These are phyloP conservation scores for Lepus townsendii DNA, from an alignment of 2,797 vertebrate genomes.

Conservation along the genomic window DNA sequence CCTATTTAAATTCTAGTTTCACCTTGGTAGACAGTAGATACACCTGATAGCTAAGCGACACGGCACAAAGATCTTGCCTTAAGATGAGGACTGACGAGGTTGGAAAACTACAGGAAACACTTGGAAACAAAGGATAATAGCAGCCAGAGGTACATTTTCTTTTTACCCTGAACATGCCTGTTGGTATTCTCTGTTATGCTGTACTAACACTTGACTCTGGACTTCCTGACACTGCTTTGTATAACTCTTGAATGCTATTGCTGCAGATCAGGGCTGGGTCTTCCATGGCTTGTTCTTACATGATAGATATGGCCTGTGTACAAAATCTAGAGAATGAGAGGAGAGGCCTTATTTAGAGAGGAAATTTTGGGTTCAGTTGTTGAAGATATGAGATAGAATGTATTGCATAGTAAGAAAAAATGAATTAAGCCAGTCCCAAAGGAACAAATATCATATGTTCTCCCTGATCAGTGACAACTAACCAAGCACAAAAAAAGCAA, in stretches of 20 bases:
- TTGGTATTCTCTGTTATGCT: neutral
- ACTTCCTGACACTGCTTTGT: neutral
- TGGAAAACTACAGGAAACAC: neutral
- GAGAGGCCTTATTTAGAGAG: neutral
- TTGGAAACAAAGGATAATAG: neutral
- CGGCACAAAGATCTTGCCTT: neutral
- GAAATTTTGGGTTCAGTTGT: neutral
- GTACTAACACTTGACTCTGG: neutral
- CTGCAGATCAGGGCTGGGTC: neutral
- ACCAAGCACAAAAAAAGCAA: no score
- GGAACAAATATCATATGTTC: neutral
- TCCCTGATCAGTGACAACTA: no score
- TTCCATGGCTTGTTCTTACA: neutral
- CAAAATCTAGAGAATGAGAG: neutral
- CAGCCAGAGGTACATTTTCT: neutral
- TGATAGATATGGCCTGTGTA: no score
- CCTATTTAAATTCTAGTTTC: neutral
- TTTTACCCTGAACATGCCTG: neutral
- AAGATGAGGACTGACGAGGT: neutral
- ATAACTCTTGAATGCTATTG: neutral
- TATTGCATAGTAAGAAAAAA: neutral
- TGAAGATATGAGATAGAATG: neutral
- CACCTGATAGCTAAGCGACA: neutral
- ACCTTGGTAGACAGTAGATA: neutral
- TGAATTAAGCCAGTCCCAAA: neutral